Base-by-base conservation (phyloP, 2,113 vertebrate genomes). In the Pachypanchax playfairii region DNA sequence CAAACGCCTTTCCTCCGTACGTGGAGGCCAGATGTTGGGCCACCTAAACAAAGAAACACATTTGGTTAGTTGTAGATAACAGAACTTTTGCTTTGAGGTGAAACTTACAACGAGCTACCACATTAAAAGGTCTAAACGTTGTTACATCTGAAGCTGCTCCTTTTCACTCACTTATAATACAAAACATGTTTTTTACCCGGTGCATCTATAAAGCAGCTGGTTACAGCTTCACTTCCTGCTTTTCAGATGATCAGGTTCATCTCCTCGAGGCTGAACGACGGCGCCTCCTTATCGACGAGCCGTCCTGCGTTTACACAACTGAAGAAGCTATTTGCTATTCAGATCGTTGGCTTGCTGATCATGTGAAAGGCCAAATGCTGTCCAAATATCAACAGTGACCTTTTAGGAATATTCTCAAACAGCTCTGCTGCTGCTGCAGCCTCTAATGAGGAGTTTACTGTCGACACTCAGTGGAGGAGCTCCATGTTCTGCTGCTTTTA, bases 11-110 rank as follows among this genome's bases (percentile, higher is more conserved):
- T 39, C 87, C 94, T 3, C 97, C 97, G 0, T 98, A 99, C 0
- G 96, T 97, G 0, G 94, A 77, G 0, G 93, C 92, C 55, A 99
- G 87, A 78, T 99, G 97, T 46, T 96, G 95, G 35, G 97, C 97
- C 3, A 99, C 97, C 97, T 99, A 1, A 31, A 0, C 4, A 21
- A 5, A 68, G n/a, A 29, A 33, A 17, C 29, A 51, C 6, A 20
- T 18, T 12, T n/a, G 29, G 2, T 18, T 17, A n/a, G 33, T 12
- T 35, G 33, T 35, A 9, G 10, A 2, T 13, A 1, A 35, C 33
- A 35, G 10, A 12, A 12, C 11, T 1, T 24, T 44, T 29, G 18
- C 66, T 46, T 41, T 9, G 26, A 54, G n/a, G n/a, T n/a, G n/a
- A n/a, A n/a, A n/a, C n/a, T n/a, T n/a, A n/a, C n/a, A n/a, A n/a